These are phyloP conservation scores for Plagodis dolabraria DNA, from an alignment of 2,888 invertebrate species.

Conservation along the genomic window DNA sequence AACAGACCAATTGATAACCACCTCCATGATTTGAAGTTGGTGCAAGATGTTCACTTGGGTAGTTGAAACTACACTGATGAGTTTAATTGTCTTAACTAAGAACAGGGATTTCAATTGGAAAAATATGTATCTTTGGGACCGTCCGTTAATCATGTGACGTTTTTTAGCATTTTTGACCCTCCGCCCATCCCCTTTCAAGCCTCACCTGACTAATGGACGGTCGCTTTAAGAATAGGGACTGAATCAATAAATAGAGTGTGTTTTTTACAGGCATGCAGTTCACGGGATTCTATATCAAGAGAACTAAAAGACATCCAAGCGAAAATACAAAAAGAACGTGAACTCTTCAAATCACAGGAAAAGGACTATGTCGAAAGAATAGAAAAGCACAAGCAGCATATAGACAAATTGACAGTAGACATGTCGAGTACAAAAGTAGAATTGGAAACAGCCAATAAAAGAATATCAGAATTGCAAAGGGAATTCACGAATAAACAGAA, in stretches of 20 bases:
- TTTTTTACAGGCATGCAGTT: slow-evolving; percentile 82
- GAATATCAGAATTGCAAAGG: slow-evolving; percentile 83
- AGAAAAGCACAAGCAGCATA: slow-evolving; percentile 80
- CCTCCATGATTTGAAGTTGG: no score
- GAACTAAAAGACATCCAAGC: slow-evolving; percentile 83
- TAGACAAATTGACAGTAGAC: slow-evolving; percentile 77
- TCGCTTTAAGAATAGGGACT: no score
- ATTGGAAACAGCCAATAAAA: slow-evolving; percentile 81
- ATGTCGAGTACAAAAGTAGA: slow-evolving; percentile 78
- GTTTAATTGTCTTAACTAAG: no score
- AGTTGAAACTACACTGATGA: no score
- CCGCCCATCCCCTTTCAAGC: no score
- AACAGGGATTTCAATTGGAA: no score
- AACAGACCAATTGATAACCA: no score
- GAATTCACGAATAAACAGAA: slow-evolving; percentile 82
- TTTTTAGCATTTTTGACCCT: no score
- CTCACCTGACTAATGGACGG: no score
- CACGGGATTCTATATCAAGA: slow-evolving; percentile 84
- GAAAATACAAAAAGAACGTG: slow-evolving; percentile 68
- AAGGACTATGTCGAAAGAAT: slow-evolving; percentile 75
- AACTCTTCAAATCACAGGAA: slow-evolving; percentile 67
- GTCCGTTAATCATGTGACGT: no score
- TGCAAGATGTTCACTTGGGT: no score
- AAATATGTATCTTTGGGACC: no score
- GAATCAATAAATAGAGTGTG: not conserved